A percentile compares a stretch with the other conserved stretches of the same genome.
These are phyloP conservation scores for Recurvirostra avosetta DNA, from an alignment of 2,113 vertebrate species.

Conservation along the genomic window DNA sequence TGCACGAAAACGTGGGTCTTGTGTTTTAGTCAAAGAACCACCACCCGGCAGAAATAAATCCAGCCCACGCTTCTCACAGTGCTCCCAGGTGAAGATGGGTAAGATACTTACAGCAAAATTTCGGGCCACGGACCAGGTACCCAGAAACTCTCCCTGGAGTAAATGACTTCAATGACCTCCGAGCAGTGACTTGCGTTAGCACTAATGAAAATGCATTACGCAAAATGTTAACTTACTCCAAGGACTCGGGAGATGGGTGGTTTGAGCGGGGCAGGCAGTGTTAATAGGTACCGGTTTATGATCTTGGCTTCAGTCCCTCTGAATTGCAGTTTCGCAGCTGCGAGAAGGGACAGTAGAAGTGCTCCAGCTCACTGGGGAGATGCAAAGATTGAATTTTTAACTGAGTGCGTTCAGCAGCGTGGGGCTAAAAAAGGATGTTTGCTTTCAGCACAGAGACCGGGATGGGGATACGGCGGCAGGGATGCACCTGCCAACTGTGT, in stretches of 20 bases:
- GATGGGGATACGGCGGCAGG: not conserved
- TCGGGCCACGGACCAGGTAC: not conserved
- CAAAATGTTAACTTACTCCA: fast-evolving
- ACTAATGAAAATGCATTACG: not conserved
- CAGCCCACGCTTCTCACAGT: fast-evolving
- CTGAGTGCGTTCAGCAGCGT: not conserved
- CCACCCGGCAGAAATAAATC: not conserved
- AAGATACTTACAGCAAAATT: not conserved
- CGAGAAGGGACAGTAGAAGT: not conserved
- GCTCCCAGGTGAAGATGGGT: not conserved
- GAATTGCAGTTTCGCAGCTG: not conserved
- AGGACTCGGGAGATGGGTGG: not conserved
- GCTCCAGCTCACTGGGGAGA: not conserved
- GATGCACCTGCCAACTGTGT: not conserved
- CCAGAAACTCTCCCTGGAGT: not conserved
- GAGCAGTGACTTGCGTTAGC: not conserved
- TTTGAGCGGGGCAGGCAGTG: not conserved
- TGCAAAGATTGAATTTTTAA: not conserved
- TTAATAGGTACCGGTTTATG: not conserved
- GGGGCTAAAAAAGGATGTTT: not conserved
- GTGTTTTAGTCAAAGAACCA: not conserved
- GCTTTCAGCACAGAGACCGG: not conserved
- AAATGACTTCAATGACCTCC: fast-evolving
- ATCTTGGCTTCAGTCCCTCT: not conserved
- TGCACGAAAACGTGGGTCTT: not conserved